Conservation (phyloP, 2,113 vertebrate genomes). For the Coreoperca whiteheadi region DNA sequence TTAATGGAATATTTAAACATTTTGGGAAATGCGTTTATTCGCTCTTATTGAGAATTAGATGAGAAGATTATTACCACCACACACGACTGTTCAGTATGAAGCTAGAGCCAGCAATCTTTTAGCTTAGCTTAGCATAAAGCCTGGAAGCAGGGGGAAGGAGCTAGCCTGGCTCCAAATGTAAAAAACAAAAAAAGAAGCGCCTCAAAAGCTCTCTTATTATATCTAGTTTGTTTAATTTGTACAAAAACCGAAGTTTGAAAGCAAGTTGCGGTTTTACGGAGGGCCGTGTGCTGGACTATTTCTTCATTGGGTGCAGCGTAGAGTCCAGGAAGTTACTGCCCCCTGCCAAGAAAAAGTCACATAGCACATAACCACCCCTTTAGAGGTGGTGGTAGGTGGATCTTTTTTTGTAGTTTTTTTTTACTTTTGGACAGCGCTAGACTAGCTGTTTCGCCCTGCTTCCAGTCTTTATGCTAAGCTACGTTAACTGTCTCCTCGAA, state of each 20-base stretch:
- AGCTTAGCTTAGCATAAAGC: constrained; percentile 8
- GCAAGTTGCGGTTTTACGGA: neutral
- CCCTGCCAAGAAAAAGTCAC: neutral
- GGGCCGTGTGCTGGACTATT: neutral
- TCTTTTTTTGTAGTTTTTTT: too few relatives aligned
- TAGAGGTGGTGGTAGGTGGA: neutral
- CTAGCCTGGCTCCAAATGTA: neutral
- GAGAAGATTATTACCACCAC: neutral
- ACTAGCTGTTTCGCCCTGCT: neutral
- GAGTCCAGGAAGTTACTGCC: neutral
- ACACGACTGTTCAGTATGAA: neutral
- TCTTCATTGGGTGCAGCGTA: neutral
- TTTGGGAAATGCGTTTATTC: neutral
- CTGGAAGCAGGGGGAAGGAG: neutral
- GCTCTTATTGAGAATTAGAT: neutral
- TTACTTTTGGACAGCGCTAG: neutral
- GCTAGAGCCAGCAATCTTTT: neutral
- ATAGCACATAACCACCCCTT: neutral
- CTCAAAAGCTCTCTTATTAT: neutral
- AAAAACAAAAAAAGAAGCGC: too few relatives aligned
- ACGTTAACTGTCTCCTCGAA: neutral
- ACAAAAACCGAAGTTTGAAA: neutral
- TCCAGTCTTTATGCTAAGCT: neutral
- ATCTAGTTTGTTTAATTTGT: neutral
- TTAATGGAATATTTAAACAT: neutral